A percentile compares a stretch with the other conserved stretches of the same genome.
Conservation (phyloP, 2,888 invertebrate genomes). For the Orthosia cruda region DNA sequence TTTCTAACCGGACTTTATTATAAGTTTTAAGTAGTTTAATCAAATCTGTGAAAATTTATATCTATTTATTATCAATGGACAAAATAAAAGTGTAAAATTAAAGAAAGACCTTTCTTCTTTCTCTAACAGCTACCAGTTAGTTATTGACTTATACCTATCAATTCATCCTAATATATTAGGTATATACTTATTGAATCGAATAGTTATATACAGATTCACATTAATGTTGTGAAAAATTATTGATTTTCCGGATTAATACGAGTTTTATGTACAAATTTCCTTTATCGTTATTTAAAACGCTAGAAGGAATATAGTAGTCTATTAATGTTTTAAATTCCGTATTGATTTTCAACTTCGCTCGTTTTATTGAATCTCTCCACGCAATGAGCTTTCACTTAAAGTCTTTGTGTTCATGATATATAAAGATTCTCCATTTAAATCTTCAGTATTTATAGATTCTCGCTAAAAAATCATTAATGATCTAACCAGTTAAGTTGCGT, state of each 20-base stretch:
- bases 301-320: conserved; percentile 48
- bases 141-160: background rate
- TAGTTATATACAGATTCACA: conserved; percentile 22
- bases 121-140: background rate
- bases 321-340: conserved; percentile 40
- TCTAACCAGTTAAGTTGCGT: background rate
- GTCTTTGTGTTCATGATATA: background rate
- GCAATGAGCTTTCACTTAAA: conserved; percentile 24
- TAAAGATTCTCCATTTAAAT: background rate
- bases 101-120: background rate
- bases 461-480: background rate
- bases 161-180: background rate
- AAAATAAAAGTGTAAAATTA: no score
- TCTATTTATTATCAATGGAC: no score
- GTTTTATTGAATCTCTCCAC: conserved; percentile 52
- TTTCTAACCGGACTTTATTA: background rate
- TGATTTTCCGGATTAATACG: conserved; percentile 60
- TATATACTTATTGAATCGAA: conserved; percentile 7
- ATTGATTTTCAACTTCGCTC: conserved; percentile 40
- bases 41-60: background rate
- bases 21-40: background rate
- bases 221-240: conserved; percentile 59
- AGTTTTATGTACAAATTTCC: conserved; percentile 50
- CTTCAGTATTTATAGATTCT: background rate
- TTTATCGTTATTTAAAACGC: conserved; percentile 60